Base-by-base conservation (phyloP, 2,113 vertebrate species). In the Osmerus mordax region DNA sequence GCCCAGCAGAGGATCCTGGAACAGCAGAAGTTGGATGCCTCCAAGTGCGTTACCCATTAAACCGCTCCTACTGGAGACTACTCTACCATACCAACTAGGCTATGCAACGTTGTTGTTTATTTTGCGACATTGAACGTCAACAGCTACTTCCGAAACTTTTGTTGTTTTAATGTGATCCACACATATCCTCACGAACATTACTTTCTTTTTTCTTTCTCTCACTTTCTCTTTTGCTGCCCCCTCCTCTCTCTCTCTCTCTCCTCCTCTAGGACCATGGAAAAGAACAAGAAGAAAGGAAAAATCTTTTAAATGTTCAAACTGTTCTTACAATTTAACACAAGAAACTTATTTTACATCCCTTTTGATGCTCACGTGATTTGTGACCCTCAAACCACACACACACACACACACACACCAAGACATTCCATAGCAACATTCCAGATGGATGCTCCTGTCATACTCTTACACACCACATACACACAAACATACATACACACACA, bases 281-380 rank as follows among this genome's bases (percentile, higher is more conserved):
- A 94, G 85, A 94, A 94, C 84, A 94, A 93, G 88, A 94, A 94
- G 87, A 94, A 94, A 81, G 92, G 92, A 23, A 93, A 93, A 58
- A 94, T 93, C 83, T 92, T 94, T 73, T 93, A 81, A 90, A 55
- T 69, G 65, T 51, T 36, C 23, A 51, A 61, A 0, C 7, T 0
- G 62, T 0, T 63, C 58, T 73, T 82, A 64, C 7, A 67, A 79
- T 75, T 53, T 52, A 75, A 65, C 53, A 70, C 68, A 69, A 77
- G 28, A 82, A 80, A 73, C 78, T 78, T 3, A 41, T 52, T 70
- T 78, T 65, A 70, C 73, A 76, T 74, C 66, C 62, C 18, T 62
- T 61, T 64, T 69, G 65, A 78, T 60, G 68, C 66, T 71, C 29
- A 75, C 65, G 73, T 78, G 63, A 77, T 69, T 67, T 73, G 75